Evolutionary conservation across 2,797 vertebrate genomes (phyloP).

Genomic region (Tragelaphus eurycerus): DNA sequence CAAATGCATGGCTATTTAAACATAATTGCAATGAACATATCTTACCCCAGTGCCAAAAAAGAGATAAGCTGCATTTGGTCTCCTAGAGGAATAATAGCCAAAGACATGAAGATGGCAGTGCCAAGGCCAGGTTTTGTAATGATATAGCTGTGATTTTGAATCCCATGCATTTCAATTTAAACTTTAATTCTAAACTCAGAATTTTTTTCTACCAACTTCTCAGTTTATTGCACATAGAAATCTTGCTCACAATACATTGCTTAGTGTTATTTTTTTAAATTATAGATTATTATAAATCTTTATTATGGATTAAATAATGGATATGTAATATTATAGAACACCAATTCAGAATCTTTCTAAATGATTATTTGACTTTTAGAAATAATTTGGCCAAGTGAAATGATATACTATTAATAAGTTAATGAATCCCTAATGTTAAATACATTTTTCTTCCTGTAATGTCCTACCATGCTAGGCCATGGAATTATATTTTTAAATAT

Average conservation of each 20-base stretch:
- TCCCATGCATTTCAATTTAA: background rate
- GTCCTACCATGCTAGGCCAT: background rate
- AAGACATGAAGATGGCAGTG: background rate
- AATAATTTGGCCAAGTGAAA: background rate
- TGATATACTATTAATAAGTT: background rate
- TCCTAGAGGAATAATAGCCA: background rate
- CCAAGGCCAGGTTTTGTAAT: background rate
- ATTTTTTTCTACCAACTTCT: background rate
- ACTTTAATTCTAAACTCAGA: background rate
- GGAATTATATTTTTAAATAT: background rate
- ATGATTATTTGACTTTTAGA: background rate
- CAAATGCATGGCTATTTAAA: background rate
- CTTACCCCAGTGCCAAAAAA: background rate
- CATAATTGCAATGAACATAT: background rate
- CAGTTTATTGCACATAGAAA: background rate
- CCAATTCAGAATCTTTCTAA: constrained; percentile 1
- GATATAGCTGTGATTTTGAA: background rate
- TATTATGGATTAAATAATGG: background rate
- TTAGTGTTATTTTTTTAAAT: background rate
- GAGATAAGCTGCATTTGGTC: background rate
- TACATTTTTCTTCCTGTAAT: background rate
- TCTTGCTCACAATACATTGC: background rate
- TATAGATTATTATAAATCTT: background rate
- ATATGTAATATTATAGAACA: background rate
- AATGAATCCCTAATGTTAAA: background rate